Conservation (phyloP, 2,797 vertebrate species). For the Melanotaenia boesemani region DNA sequence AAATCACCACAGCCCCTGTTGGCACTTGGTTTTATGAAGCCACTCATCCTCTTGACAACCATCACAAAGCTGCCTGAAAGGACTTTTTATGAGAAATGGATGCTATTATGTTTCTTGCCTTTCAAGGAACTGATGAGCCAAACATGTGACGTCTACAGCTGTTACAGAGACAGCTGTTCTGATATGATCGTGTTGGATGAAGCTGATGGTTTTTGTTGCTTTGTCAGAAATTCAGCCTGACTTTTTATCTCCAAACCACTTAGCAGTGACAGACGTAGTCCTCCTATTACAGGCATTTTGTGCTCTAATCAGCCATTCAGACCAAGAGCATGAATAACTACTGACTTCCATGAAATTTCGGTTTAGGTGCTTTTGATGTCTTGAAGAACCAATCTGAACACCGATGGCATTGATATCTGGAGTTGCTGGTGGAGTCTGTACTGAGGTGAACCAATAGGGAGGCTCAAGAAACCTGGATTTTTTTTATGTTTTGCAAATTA, state of each 20-base stretch:
- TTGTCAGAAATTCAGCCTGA: no score
- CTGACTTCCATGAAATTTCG: not conserved
- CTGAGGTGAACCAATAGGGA: no score
- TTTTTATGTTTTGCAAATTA: no score
- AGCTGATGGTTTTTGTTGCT: not conserved
- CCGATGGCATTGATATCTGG: not conserved
- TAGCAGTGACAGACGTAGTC: not conserved
- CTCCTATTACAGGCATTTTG: not conserved
- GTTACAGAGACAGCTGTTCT: not conserved
- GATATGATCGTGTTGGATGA: not conserved
- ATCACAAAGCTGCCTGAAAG: slow-evolving; percentile 52
- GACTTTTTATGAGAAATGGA: slow-evolving; percentile 63
- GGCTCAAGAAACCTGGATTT: no score
- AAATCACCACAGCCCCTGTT: slow-evolving; percentile 63
- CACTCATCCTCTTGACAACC: slow-evolving; percentile 75
- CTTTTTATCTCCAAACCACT: no score
- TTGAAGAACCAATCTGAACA: not conserved
- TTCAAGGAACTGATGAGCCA: slow-evolving; percentile 21
- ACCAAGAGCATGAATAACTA: not conserved
- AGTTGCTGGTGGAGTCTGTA: no score
- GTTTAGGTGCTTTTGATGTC: not conserved
- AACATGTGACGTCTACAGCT: slow-evolving; percentile 2
- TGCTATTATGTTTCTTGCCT: slow-evolving; percentile 49
- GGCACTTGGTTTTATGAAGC: slow-evolving; percentile 76
- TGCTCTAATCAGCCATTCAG: not conserved